Base-by-base conservation (phyloP, 2,797 vertebrate species). In the Lutjanus argentimaculatus region DNA sequence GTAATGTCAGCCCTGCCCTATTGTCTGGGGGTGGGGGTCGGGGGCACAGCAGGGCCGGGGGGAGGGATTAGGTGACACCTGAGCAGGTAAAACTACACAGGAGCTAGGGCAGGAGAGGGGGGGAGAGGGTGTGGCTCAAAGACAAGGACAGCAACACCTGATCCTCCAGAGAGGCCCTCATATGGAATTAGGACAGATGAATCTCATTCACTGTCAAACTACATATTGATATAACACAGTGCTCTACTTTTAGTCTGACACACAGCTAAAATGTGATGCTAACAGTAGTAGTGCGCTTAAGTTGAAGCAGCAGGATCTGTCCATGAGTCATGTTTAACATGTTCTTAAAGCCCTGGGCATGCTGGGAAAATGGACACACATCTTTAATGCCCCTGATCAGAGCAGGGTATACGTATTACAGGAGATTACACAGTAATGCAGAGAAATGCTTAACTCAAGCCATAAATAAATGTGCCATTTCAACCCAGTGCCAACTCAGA, bases 21-120 rank as follows among this genome's bases (percentile, higher is more conserved):
- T 95, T 95, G 94, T 95, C 83, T 93, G 53, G 55, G 75, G 85
- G 77, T 87, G 92, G 93, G 90, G 93, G 93, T 91, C 87, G 74
- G 85, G 93, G 92, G 89, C 88, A 92, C 83, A 73, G 77, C 75
- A 89, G 83, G 80, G 87, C 92, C 55, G 25, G 91, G 88, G 89
- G 90, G 82, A 79, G 83, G 79, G 91, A 94, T 95, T 94, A 94
- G 89, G 77, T 92, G 93, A 92, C 92, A 95, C 94, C 92, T 93
- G 94, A 95, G 92, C 92, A 94, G 89, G 93, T 94, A 94, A 93
- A 94, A 82, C 92, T 91, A 93, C 91, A 94, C 87, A 94, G 79
- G 75, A 85, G 84, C 82, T 42, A 48, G 79, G 85, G 65, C 79
- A 88, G 51, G 77, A 67, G 53, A 62, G 79, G 59, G 59, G 79